Conservation (phyloP, 2,113 vertebrate species). For the Perca schrenkii region DNA sequence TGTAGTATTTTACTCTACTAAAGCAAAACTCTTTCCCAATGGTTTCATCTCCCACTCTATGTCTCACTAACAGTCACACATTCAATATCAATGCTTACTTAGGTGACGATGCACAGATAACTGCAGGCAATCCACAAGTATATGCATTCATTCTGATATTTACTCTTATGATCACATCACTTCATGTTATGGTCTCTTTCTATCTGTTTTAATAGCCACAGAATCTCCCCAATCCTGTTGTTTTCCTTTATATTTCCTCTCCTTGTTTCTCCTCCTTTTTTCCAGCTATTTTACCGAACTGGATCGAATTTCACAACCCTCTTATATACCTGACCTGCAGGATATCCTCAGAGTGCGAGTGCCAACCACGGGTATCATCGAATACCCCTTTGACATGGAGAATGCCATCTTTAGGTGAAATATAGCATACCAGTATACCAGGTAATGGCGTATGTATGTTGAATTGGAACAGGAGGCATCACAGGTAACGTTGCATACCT, state of each 20-base stretch:
- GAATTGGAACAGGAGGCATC: background rate
- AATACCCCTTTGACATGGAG: slow-evolving; percentile 97
- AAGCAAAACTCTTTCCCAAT: background rate
- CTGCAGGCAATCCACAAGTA: background rate
- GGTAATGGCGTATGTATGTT: background rate
- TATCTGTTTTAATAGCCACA: background rate
- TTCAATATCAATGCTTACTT: background rate
- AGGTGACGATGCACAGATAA: background rate
- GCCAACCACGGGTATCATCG: slow-evolving; percentile 87
- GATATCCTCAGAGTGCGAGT: slow-evolving; percentile 83
- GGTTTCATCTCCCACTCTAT: background rate
- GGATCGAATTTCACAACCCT: slow-evolving; percentile 74
- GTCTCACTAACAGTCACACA: background rate
- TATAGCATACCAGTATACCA: rapidly evolving
- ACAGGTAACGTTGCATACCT: background rate
- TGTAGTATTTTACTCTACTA: background rate
- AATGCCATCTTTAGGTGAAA: slow-evolving; percentile 98
- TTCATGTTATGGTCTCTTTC: background rate
- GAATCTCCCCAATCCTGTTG: background rate
- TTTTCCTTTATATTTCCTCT: background rate
- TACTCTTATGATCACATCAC: background rate
- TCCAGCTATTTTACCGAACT: slow-evolving; percentile 79
- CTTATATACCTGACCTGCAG: slow-evolving; percentile 74
- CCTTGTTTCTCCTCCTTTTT: background rate
- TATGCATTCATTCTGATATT: background rate